phyloP scores from a whole-genome alignment of 1,140 invertebrate species.

The Cecropterus lyciades region DNA sequence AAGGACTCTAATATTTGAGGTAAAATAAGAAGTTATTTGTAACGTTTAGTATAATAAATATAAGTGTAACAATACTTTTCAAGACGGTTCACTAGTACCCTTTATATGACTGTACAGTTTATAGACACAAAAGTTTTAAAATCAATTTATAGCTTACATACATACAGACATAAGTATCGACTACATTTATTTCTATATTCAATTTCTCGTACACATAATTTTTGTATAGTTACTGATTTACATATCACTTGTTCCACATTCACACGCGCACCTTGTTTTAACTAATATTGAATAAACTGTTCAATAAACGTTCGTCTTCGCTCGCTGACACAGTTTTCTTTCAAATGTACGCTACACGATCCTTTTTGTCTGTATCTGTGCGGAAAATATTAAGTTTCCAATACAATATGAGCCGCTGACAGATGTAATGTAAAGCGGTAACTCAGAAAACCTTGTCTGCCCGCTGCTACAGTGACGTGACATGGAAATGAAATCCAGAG shows the following conservation, averaged over 20 bases:
- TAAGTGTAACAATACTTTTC: too few species aligned
- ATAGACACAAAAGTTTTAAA: too few species aligned
- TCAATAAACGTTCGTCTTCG: slow-evolving; percentile 7
- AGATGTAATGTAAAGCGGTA: slow-evolving; percentile 11
- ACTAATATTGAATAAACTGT: not conserved
- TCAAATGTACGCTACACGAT: not conserved
- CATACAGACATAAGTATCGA: too few species aligned
- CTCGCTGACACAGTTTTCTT: not conserved
- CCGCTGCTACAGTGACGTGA: not conserved
- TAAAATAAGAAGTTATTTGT: too few species aligned
- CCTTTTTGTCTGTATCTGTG: slow-evolving; percentile 5
- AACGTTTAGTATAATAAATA: too few species aligned
- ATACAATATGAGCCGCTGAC: slow-evolving; percentile 3
- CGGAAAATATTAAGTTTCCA: slow-evolving; percentile 8
- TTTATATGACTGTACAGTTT: too few species aligned
- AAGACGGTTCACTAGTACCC: too few species aligned
- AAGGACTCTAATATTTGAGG: too few species aligned
- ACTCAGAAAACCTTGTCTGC: slow-evolving; percentile 1
- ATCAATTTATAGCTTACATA: too few species aligned
- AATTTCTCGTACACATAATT: too few species aligned
- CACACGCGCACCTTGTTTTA: not conserved
- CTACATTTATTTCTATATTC: too few species aligned
- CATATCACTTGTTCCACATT: not conserved
- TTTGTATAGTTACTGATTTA: not conserved
- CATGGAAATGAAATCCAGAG: slow-evolving; percentile 6